Base-by-base conservation (phyloP, 2,797 vertebrate genomes). In the Sebastes steindachneri region DNA sequence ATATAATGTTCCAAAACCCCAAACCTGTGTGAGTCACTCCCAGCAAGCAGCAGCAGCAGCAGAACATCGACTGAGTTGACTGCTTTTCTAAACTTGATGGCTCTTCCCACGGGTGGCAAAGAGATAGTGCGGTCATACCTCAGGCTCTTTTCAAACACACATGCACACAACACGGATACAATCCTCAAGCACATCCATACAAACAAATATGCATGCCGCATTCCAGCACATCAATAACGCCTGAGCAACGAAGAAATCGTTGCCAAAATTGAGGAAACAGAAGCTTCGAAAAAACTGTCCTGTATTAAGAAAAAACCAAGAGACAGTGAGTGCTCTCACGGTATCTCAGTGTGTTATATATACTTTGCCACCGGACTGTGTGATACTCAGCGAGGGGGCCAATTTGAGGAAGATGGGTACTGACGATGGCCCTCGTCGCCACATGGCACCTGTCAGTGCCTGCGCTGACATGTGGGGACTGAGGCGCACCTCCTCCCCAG, bases 381-480 rank as follows among this genome's bases (percentile, higher is more conserved):
- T 84, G 86, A 84, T 89, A 72, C 68, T 76, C 64, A 10, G 69
- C 7, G 70, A 83, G 86, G 77, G 77, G 37, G 82, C 87, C 81
- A 82, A 85, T 93, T 89, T 92, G 80, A 90, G 87, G 28, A 45
- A 83, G 81, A 93, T 82, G 81, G 86, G 69, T 77, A 79, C 83
- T 80, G 90, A 90, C 79, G 65, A 88, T 80, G 89, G 68, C 78
- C 69, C 75, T 68, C 58, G 77, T 87, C 59, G 73, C 88, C 89
- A 71, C 90, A 78, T 83, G 89, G 86, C 91, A 90, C 79, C 88
- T 93, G 92, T 91, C 94, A 90, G 80, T 80, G 90, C 66, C 68
- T 69, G 63, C 54, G 60, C 83, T 92, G 90, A 94, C 88, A 90
- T 71, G 83, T 54, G 62, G 77, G 83, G 83, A 73, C 78, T 77